A percentile compares a stretch with the other conserved stretches of the same genome.
phyloP scores from a whole-genome alignment of 2,113 vertebrate species.

The Abramis brama region DNA sequence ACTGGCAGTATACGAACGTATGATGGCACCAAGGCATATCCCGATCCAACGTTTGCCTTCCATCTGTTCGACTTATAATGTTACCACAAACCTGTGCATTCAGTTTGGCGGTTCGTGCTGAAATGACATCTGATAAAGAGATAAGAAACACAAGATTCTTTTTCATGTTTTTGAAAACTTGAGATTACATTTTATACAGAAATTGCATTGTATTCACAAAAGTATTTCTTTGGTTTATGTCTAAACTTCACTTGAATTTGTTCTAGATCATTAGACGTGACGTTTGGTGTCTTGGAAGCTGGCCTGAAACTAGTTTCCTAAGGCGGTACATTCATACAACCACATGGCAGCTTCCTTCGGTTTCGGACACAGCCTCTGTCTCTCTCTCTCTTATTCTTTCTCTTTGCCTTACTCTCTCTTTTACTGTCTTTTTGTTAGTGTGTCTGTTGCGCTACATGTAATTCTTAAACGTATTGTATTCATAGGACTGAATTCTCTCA shows the following conservation, averaged over 20 bases:
- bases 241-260: neutral
- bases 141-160: neutral
- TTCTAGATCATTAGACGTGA: neutral
- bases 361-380: constrained; percentile 15
- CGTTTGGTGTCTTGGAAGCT: neutral
- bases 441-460: constrained; percentile 18
- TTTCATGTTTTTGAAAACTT: neutral
- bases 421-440: constrained; percentile 16
- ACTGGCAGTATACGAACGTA: neutral
- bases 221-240: neutral
- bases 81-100: neutral
- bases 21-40: neutral
- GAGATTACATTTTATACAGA: neutral
- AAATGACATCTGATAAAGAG: neutral
- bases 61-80: neutral
- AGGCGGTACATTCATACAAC: neutral
- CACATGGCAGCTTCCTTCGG: neutral
- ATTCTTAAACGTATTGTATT: neutral
- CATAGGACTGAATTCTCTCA: constrained; percentile 1
- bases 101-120: no score
- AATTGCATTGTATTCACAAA: neutral
- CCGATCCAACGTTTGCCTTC: neutral
- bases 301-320: neutral
- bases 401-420: neutral
- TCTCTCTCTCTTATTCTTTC: neutral